Conservation (phyloP, 2,797 vertebrate genomes). For the Lutjanus campechanus region DNA sequence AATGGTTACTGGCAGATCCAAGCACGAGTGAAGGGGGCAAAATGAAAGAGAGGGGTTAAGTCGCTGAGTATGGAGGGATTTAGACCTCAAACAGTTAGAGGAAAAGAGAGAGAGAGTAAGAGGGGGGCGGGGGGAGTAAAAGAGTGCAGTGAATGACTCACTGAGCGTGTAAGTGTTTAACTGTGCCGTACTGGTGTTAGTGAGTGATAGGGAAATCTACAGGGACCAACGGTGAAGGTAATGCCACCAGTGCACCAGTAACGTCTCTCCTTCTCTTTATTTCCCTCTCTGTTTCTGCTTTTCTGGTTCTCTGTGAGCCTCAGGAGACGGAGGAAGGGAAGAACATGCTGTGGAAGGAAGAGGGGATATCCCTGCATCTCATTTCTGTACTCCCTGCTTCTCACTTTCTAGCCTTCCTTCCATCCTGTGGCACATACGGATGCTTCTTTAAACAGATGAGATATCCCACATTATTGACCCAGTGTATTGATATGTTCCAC, state of each 20-base stretch:
- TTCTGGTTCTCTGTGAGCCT: slow-evolving; percentile 18
- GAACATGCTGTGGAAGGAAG: slow-evolving; percentile 45
- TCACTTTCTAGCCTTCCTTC: slow-evolving; percentile 34
- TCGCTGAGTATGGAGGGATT: slow-evolving; percentile 87
- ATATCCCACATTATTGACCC: slow-evolving; percentile 69
- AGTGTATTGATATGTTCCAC: slow-evolving; percentile 67
- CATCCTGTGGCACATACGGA: slow-evolving; percentile 39
- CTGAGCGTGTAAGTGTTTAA: slow-evolving; percentile 76
- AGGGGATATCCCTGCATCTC: slow-evolving; percentile 41
- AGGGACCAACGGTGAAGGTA: slow-evolving; percentile 55
- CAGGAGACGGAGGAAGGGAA: slow-evolving; percentile 42
- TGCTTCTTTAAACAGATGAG: slow-evolving; percentile 67
- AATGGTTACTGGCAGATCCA: slow-evolving; percentile 79
- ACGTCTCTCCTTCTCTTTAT: slow-evolving; percentile 36
- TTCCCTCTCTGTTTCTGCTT: slow-evolving; percentile 29
- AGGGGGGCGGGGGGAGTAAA: slow-evolving; percentile 6
- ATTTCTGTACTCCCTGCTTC: slow-evolving; percentile 37
- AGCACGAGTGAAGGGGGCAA: slow-evolving; percentile 76
- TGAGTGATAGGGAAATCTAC: slow-evolving; percentile 69
- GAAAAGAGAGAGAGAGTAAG: slow-evolving; percentile 32
- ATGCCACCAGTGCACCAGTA: slow-evolving; percentile 41
- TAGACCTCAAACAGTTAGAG: slow-evolving; percentile 81
- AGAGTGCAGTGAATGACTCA: slow-evolving; percentile 64
- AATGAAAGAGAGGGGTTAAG: slow-evolving; percentile 88
- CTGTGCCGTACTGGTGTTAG: slow-evolving; percentile 70